These are phyloP conservation scores for Osedax fenrisi DNA, from an alignment of 2,888 invertebrate species.

Conservation along the genomic window DNA sequence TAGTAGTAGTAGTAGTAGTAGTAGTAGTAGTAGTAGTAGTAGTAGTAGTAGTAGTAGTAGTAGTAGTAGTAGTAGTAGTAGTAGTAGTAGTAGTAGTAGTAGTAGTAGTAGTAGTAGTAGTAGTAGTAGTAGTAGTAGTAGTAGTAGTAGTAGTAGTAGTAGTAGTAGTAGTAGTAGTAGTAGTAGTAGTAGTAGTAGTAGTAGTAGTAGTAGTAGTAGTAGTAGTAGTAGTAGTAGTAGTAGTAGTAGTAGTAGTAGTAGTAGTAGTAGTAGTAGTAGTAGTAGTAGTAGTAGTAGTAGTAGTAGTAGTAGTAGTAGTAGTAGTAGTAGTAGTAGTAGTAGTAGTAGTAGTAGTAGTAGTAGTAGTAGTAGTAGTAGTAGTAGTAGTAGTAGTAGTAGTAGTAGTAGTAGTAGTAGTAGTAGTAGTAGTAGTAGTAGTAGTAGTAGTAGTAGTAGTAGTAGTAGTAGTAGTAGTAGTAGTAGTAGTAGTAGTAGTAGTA, in stretches of 20 bases:
- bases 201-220: too few species aligned
- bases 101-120: not conserved
- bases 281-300: not conserved
- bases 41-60: not conserved
- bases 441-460: not conserved
- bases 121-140: too few species aligned
- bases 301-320: not conserved
- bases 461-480: not conserved
- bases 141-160: too few species aligned
- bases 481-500: not conserved
- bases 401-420: not conserved
- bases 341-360: not conserved
- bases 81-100: not conserved
- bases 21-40: not conserved
- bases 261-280: not conserved
- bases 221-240: not conserved
- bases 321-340: not conserved
- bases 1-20: not conserved
- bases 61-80: not conserved
- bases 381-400: not conserved
- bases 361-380: not conserved
- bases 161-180: too few species aligned
- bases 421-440: not conserved
- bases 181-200: too few species aligned
- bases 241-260: not conserved